These are phyloP conservation scores for Sebastes trivittatus DNA, from an alignment of 2,797 vertebrate species.

Conservation along the genomic window DNA sequence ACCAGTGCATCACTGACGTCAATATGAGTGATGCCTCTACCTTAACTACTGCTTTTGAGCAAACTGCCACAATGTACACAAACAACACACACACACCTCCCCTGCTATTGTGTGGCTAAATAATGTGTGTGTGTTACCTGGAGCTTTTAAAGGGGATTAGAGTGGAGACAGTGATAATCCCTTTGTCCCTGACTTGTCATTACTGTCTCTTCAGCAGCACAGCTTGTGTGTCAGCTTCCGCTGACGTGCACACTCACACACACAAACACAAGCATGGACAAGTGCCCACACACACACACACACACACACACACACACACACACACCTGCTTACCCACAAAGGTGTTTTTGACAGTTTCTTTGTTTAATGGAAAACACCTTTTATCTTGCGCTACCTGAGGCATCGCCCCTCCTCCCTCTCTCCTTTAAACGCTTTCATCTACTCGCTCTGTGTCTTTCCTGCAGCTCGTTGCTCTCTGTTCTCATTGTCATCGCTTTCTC, in stretches of 20 bases:
- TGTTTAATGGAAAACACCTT: constrained; percentile 79
- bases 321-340: constrained; percentile 70
- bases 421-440: constrained; percentile 73
- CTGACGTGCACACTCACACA: constrained; percentile 30
- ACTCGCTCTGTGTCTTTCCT: constrained; percentile 39
- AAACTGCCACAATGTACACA: constrained; percentile 22
- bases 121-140: constrained; percentile 71
- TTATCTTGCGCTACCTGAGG: constrained; percentile 80
- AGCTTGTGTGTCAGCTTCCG: constrained; percentile 65
- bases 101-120: constrained; percentile 50
- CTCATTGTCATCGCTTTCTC: constrained; percentile 58
- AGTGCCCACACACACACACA: constrained; percentile 29
- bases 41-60: constrained; percentile 32
- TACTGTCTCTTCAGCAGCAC: constrained; percentile 67
- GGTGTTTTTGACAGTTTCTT: constrained; percentile 79
- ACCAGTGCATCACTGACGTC: constrained; percentile 25
- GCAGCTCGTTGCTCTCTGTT: constrained; percentile 60
- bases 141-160: constrained; percentile 77
- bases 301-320: constrained; percentile 24
- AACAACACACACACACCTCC: constrained; percentile 31
- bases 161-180: constrained; percentile 82
- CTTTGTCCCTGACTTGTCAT: constrained; percentile 82
- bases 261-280: constrained; percentile 38
- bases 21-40: constrained; percentile 1
- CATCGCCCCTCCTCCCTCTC: constrained; percentile 49